Evolutionary conservation across 2,888 invertebrate species (phyloP), one percentile per base, ranked within the genome.

Genomic region (Dryocosmus kuriphilus): DNA sequence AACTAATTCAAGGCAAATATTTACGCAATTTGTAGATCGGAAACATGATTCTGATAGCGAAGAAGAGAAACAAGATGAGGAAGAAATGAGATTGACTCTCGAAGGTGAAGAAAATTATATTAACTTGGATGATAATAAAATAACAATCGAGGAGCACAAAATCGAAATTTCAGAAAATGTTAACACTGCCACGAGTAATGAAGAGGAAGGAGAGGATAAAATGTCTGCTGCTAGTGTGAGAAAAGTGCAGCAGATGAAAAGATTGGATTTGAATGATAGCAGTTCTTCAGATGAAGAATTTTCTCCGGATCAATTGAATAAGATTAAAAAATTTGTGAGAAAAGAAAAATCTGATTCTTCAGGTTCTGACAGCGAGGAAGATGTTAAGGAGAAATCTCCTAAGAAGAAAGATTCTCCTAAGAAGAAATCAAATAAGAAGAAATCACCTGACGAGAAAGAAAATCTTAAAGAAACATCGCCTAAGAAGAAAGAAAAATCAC

Each of bases 121-220:
- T 51, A 57, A 74, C 60, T 76, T 60, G 27, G 27, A 77, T 38
- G 30, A 71, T 75, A 24, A 76, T 62, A 75, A 55, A 22, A 55
- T 77, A 55, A 41, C 77, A 41, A 77, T 77, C 46, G 41, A 77
- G 55, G 73, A 78, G 19, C 71, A 79, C 51, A 79, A 78, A 75
- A 61, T 75, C 62, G 22, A n/a, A 14, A 14, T 74, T 22, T 60
- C 65, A 32, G 41, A 75, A 32, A 30, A 60, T 38, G 41, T n/a
- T n/a, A n/a, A n/a, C n/a, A n/a, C 27, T 19, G 60, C 74, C 38
- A 19, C 62, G 16, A 41, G 14, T 41, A 14, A 30, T 19, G 32
- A 30, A 8, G 22, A 71, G 62, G 30, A 62, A 57, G 74, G 27
- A 38, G 51, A 60, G 3, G 22, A 67, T 67, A 51, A 7, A 11